These are phyloP conservation scores for Tanytarsus gracilentus DNA, from an alignment of 2,888 invertebrate species.

Conservation along the genomic window DNA sequence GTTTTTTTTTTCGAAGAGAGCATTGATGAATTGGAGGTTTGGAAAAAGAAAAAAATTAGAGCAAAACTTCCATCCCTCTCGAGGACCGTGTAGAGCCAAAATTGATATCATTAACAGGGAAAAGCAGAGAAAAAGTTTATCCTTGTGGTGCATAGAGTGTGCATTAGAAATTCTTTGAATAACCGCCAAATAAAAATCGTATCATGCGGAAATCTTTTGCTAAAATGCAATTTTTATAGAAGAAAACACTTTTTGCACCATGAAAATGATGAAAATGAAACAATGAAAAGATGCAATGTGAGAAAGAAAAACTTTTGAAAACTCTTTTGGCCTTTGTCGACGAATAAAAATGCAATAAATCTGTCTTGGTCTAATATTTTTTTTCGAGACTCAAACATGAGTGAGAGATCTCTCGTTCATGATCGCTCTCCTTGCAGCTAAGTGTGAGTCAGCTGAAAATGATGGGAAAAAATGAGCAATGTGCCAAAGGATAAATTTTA, in stretches of 20 bases:
- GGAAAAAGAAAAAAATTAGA: too few relatives aligned
- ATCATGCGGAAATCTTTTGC: constrained; percentile 24
- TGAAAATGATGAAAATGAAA: not conserved
- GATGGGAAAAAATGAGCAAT: too few relatives aligned
- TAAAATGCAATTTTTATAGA: too few relatives aligned
- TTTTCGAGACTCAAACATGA: not conserved
- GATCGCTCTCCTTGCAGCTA: not conserved
- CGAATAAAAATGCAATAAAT: constrained; percentile 8
- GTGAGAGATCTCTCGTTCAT: constrained; percentile 9
- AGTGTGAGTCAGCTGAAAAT: too few relatives aligned
- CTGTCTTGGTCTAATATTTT: constrained; percentile 12
- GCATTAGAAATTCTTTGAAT: constrained; percentile 24
- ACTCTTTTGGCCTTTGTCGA: not conserved
- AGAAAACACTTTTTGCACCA: too few relatives aligned
- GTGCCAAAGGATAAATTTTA: too few relatives aligned
- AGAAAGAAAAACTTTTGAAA: not conserved
- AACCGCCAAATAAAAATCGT: constrained; percentile 22
- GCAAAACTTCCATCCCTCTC: too few relatives aligned
- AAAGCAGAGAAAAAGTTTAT: not conserved
- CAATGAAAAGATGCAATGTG: constrained; percentile 1
- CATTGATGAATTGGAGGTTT: too few relatives aligned
- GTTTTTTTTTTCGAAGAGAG: too few relatives aligned
- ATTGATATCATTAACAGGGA: not conserved
- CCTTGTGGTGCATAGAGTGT: not conserved
- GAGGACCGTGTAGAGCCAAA: too few relatives aligned